Conservation (phyloP, 1,140 invertebrate species). For the Anadara kagoshimensis region DNA sequence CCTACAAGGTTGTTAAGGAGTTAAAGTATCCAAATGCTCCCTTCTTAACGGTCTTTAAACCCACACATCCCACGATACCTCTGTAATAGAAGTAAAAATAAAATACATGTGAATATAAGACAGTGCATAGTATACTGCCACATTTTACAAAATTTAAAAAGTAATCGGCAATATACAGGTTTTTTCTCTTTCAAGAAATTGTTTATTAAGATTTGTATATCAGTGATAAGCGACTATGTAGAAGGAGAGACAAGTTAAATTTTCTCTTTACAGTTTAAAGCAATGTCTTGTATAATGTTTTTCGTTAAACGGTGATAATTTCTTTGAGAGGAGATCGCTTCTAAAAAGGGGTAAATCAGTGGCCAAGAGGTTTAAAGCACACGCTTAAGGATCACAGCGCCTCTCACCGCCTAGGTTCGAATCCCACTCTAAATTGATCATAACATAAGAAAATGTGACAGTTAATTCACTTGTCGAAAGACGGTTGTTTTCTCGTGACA, state of each 20-base stretch:
- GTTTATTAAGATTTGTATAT: not conserved
- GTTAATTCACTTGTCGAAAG: too few species aligned
- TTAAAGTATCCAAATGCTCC: constrained; percentile 16
- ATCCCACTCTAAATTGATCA: too few species aligned
- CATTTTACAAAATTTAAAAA: not conserved
- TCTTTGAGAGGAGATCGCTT: not conserved
- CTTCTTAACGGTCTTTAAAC: not conserved
- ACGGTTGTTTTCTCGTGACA: too few species aligned
- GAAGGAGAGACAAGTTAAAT: not conserved
- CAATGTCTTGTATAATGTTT: too few species aligned
- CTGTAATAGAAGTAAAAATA: constrained; percentile 8
- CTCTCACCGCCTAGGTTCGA: too few species aligned
- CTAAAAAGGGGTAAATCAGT: too few species aligned
- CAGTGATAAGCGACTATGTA: not conserved
- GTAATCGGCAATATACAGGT: not conserved
- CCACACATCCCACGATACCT: constrained; percentile 2
- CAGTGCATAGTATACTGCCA: not conserved
- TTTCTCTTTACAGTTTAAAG: too few species aligned
- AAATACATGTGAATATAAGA: not conserved
- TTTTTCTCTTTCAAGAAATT: not conserved
- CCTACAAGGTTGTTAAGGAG: constrained; percentile 8
- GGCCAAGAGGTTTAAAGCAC: too few species aligned
- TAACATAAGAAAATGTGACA: too few species aligned
- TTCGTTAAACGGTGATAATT: too few species aligned
- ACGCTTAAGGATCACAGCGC: too few species aligned